Percentiles rank a stretch among this genome's conserved stretches.
Evolutionary conservation across 1,140 invertebrate species (phyloP).

Genomic region (Hestina assimilis): DNA sequence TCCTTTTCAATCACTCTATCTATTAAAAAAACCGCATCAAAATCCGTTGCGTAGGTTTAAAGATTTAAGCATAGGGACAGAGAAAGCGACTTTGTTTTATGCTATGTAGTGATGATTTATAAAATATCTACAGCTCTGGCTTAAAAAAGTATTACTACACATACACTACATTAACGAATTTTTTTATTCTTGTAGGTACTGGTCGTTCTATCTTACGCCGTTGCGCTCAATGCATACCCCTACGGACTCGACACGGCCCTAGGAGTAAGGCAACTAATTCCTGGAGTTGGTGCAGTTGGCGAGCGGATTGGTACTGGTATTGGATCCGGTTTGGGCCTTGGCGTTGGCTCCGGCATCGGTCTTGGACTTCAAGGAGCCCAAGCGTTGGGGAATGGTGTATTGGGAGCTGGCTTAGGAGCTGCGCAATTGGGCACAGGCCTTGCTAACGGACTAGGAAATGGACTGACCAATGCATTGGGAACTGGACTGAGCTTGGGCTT

Average conservation of each 20-base stretch:
- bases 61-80: too few species aligned
- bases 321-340: background rate
- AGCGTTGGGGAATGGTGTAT: background rate
- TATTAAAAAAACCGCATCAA: too few species aligned
- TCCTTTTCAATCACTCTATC: too few species aligned
- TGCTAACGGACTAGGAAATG: background rate
- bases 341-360: background rate
- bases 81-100: too few species aligned
- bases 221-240: constrained; percentile 7
- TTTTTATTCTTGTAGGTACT: constrained; percentile 13
- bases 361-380: background rate
- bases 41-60: too few species aligned
- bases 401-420: background rate
- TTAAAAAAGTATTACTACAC: too few species aligned
- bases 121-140: too few species aligned
- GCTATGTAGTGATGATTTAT: too few species aligned
- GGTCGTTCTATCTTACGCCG: constrained; percentile 4
- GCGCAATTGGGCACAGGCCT: background rate
- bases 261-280: background rate
- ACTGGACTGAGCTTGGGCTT: background rate
- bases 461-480: background rate
- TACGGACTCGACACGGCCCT: background rate
- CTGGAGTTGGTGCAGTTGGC: background rate
- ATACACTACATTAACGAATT: background rate
- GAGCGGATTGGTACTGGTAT: background rate